Conservation (phyloP, 1,140 invertebrate genomes). For the Eriocheir sinensis region DNA sequence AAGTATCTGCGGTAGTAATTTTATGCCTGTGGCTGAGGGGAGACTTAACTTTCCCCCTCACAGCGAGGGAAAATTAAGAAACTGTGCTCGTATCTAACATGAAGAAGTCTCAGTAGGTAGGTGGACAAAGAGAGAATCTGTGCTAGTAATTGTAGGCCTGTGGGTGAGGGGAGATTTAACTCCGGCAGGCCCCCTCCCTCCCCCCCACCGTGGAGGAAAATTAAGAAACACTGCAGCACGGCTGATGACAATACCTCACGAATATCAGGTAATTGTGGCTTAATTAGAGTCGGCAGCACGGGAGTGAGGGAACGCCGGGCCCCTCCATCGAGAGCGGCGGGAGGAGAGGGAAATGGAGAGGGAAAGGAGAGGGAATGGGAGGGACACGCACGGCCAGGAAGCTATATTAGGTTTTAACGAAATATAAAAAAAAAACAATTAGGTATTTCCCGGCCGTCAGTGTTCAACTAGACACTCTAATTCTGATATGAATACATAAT, state of each 20-base stretch:
- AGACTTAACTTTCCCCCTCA: too few relatives aligned
- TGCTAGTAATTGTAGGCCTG: background rate
- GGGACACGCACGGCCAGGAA: background rate
- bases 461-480: background rate
- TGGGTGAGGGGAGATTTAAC: background rate
- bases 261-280: constrained; percentile 6
- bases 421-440: background rate
- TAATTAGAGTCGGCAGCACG: background rate
- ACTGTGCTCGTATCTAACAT: too few relatives aligned
- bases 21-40: too few relatives aligned
- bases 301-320: background rate
- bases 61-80: too few relatives aligned
- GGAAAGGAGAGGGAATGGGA: background rate
- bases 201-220: background rate
- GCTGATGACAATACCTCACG: constrained; percentile 13
- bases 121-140: background rate
- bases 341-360: too few relatives aligned
- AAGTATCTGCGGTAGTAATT: too few relatives aligned
- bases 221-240: background rate
- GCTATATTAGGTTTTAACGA: background rate
- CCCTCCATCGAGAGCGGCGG: background rate
- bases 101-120: too few relatives aligned
- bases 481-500: background rate
- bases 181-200: background rate
- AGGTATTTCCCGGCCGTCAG: background rate